Percentiles rank a stretch among this genome's conserved stretches.
Conservation (phyloP, 2,113 vertebrate species). For the Stomatorhinus ivindoensis region DNA sequence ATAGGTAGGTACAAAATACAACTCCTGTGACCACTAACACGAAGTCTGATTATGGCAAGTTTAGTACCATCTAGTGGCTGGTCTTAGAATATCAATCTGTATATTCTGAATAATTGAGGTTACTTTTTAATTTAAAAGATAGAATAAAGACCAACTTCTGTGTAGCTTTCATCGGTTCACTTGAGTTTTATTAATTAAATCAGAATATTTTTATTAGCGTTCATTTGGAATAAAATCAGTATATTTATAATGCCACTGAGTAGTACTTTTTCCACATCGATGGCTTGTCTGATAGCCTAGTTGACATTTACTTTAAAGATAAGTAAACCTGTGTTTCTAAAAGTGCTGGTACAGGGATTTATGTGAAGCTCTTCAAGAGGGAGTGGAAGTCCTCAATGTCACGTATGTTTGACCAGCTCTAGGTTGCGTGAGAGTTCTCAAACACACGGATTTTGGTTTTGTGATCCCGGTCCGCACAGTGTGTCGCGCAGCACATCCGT, state of each 20-base stretch:
- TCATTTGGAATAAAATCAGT: neutral
- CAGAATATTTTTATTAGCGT: neutral
- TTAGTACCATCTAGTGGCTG: neutral
- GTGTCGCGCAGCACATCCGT: neutral
- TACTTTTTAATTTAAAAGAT: neutral
- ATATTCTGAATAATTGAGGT: neutral
- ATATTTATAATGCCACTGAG: neutral
- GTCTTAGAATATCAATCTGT: neutral
- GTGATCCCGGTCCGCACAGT: neutral
- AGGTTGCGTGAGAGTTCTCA: neutral
- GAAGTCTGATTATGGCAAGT: neutral
- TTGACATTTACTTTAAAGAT: neutral
- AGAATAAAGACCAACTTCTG: neutral
- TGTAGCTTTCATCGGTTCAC: neutral
- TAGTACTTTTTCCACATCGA: neutral
- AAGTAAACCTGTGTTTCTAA: neutral
- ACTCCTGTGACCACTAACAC: neutral
- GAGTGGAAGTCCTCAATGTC: neutral
- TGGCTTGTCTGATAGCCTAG: neutral
- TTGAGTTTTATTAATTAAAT: neutral
- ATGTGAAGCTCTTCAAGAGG: neutral
- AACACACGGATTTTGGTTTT: neutral
- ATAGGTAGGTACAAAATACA: neutral
- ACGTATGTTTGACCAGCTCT: neutral
- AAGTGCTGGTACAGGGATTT: neutral